Evolutionary conservation across 2,113 vertebrate genomes (phyloP), one percentile per base, ranked within the genome.

Genomic region (Rallus limicola): DNA sequence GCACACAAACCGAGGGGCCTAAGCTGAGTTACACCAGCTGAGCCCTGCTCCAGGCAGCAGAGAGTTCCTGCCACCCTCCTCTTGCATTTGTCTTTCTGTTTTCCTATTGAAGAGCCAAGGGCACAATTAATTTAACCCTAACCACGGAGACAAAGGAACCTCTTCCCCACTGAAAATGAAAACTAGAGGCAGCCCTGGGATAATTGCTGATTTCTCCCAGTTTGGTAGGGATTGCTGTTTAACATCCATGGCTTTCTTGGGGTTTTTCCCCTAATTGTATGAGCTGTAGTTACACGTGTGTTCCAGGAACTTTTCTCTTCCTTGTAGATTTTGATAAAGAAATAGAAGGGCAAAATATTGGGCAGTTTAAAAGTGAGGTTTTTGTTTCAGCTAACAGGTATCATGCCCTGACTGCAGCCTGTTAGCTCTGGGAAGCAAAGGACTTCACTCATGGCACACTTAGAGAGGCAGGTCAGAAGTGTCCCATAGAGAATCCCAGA

Each of bases 31-130:
- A 50, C 78, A 84, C 63, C 91, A 21, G 26, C 26, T 60, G 24
- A 28, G 64, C 38, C 16, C 18, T 11, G 58, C 48, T 90, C 40
- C 0, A 82, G 83, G 79, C 86, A 72, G 29, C 55, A 12, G 79
- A 26, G 56, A 75, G 70, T 70, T 69, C 63, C 86, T 88, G 86
- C 56, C 86, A 79, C 89, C 46, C 18, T 93, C 78, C 69, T 65
- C 65, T 68, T 29, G 7, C 17, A 16, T 88, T 90, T 70, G 5
- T 38, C 8, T 33, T 69, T 75, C 34, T 48, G 23, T 23, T 36
- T 48, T 77, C 17, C 26, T 55, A 36, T 12, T 4, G 33, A 40
- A 76, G 4, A 75, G 20, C 28, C 46, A 40, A 60, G 23, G 48
- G 25, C 42, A 21, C 23, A 68, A 25, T 20, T 48, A 50, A 4